Evolutionary conservation across 1,140 invertebrate genomes (phyloP).

Genomic region (Drosophila murphyi): DNA sequence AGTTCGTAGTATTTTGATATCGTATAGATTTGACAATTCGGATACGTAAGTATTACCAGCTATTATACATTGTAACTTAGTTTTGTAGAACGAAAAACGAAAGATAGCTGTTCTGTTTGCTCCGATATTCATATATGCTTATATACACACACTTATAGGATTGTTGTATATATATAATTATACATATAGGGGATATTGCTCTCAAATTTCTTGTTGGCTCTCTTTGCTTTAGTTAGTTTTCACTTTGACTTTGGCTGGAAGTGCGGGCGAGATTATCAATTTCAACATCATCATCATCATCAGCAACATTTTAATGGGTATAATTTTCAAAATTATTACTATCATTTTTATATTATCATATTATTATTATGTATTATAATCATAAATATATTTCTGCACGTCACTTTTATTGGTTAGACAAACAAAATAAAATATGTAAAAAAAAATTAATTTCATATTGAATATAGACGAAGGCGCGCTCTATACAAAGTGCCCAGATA

Average conservation of each 20-base stretch:
- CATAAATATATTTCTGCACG: slow-evolving; percentile 24
- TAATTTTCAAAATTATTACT: slow-evolving; percentile 6
- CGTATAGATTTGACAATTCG: slow-evolving; percentile 42
- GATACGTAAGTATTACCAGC: slow-evolving; percentile 42
- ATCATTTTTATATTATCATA: slow-evolving; percentile 12
- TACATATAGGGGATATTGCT: slow-evolving; percentile 3
- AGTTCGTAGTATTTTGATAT: slow-evolving; percentile 43
- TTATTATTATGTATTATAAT: slow-evolving; percentile 22
- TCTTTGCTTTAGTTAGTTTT: slow-evolving; percentile 45
- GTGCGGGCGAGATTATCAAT: slow-evolving; percentile 15
- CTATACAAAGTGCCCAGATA: too few species aligned
- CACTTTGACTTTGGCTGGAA: slow-evolving; percentile 37
- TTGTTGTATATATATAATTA: neutral
- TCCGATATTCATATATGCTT: neutral
- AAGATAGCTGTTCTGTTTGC: slow-evolving; percentile 37
- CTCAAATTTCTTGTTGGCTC: neutral
- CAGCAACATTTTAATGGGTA: slow-evolving; percentile 2
- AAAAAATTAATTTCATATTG: slow-evolving; percentile 26
- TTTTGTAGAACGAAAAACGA: slow-evolving; percentile 24
- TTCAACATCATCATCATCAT: slow-evolving; percentile 13
- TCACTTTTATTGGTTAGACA: slow-evolving; percentile 35
- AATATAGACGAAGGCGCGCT: slow-evolving; percentile 3
- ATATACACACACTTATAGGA: neutral
- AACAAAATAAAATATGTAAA: slow-evolving; percentile 23
- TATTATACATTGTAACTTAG: slow-evolving; percentile 23